Evolutionary conservation across 2,113 vertebrate genomes (phyloP).

Genomic region (Antechinus stuartii): DNA sequence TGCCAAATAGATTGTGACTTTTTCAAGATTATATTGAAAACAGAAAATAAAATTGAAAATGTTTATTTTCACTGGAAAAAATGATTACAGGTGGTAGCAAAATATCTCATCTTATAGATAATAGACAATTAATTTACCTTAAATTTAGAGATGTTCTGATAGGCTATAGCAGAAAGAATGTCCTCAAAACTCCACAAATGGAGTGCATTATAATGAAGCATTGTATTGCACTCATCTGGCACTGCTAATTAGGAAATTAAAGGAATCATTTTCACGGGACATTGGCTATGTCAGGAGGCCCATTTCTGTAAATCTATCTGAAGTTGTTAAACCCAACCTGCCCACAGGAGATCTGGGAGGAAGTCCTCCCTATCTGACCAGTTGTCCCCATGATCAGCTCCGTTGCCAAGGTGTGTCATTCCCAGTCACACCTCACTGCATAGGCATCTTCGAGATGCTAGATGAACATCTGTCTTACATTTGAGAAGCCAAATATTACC

Average conservation of each 20-base stretch:
- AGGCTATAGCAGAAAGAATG: background rate
- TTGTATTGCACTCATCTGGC: background rate
- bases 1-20: background rate
- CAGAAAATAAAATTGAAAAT: background rate
- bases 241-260: background rate
- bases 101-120: background rate
- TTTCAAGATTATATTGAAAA: background rate
- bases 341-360: background rate
- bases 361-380: background rate
- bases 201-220: background rate
- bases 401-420: background rate
- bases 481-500: background rate
- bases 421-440: background rate
- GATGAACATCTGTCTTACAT: background rate
- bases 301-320: background rate
- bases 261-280: slow-evolving; percentile 18
- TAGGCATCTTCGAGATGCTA: background rate
- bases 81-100: background rate
- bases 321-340: background rate
- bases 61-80: background rate
- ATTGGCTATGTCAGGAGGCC: accelerated
- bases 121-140: background rate
- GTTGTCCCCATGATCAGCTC: accelerated
- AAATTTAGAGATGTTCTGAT: background rate
- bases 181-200: background rate